phyloP scores from a whole-genome alignment of 2,113 vertebrate genomes.

The Acrocephalus kingi region DNA sequence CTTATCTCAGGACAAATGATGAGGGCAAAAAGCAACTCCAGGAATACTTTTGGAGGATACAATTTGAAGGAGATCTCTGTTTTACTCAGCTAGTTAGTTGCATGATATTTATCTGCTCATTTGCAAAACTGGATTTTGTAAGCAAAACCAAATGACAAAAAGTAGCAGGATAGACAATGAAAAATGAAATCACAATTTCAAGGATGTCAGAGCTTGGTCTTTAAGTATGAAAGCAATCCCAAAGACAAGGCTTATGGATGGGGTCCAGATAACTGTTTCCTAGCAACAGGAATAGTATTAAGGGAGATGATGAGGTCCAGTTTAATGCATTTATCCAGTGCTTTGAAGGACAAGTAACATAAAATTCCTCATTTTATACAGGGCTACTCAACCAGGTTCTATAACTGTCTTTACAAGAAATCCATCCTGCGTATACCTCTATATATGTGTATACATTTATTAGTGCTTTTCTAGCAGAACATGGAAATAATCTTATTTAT shows the following conservation, averaged over 20 bases:
- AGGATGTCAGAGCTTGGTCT: constrained; percentile 50
- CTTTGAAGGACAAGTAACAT: constrained; percentile 50
- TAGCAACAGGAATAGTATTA: constrained; percentile 77
- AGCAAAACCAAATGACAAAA: constrained; percentile 67
- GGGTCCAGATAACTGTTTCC: constrained; percentile 72
- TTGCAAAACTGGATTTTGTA: constrained; percentile 69
- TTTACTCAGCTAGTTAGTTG: constrained; percentile 51
- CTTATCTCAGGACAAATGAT: neutral
- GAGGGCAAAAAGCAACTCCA: neutral
- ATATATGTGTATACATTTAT: neutral
- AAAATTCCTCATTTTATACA: constrained; percentile 46
- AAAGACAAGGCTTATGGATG: constrained; percentile 62
- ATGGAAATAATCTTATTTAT: neutral
- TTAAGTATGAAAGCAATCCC: constrained; percentile 45
- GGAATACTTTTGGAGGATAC: neutral
- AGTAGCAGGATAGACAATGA: constrained; percentile 60
- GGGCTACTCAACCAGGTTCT: constrained; percentile 29
- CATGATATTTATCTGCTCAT: constrained; percentile 60
- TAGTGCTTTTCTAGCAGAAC: neutral
- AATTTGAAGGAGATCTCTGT: constrained; percentile 26
- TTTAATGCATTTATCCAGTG: constrained; percentile 47
- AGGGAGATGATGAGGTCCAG: constrained; percentile 61
- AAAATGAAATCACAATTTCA: constrained; percentile 70
- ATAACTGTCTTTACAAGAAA: neutral
- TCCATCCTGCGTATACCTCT: neutral